Evolutionary conservation across 2,797 vertebrate species (phyloP).

Genomic region (Setipinna tenuifilis): DNA sequence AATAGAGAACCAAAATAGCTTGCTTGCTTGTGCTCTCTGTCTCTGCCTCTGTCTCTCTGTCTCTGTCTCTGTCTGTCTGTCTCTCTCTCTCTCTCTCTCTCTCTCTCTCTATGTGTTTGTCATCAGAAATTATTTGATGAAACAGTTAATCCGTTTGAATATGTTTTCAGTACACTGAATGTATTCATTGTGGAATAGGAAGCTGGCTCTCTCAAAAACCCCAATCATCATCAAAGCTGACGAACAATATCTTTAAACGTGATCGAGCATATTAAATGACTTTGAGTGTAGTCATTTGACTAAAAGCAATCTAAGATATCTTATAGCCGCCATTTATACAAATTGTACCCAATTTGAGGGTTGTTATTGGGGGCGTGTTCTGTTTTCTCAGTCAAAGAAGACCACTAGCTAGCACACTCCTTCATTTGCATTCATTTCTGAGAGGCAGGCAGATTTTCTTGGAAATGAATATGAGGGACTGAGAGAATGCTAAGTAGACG

Average conservation of each 20-base stretch:
- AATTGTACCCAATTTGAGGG: neutral
- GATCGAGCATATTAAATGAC: slow-evolving; percentile 13
- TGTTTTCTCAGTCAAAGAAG: neutral
- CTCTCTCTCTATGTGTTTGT: slow-evolving; percentile 12
- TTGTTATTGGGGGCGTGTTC: neutral
- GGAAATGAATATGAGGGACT: slow-evolving; percentile 12
- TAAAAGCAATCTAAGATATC: neutral
- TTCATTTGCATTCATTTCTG: slow-evolving; percentile 18
- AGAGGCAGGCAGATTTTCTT: neutral
- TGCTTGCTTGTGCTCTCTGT: neutral
- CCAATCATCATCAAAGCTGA: neutral
- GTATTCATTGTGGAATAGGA: neutral
- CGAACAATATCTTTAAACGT: neutral
- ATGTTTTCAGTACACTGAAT: slow-evolving; percentile 13
- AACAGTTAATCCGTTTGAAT: slow-evolving; percentile 16
- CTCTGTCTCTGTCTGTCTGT: neutral
- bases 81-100: neutral
- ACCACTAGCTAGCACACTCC: neutral
- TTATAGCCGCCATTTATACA: neutral
- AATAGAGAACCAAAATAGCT: neutral
- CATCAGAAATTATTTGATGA: neutral
- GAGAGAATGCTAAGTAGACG: neutral
- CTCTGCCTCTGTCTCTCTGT: too few relatives aligned
- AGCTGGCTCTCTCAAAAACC: neutral
- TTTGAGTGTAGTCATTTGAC: neutral